Conservation (phyloP, 2,888 invertebrate genomes). For the Mesoligia furuncula region DNA sequence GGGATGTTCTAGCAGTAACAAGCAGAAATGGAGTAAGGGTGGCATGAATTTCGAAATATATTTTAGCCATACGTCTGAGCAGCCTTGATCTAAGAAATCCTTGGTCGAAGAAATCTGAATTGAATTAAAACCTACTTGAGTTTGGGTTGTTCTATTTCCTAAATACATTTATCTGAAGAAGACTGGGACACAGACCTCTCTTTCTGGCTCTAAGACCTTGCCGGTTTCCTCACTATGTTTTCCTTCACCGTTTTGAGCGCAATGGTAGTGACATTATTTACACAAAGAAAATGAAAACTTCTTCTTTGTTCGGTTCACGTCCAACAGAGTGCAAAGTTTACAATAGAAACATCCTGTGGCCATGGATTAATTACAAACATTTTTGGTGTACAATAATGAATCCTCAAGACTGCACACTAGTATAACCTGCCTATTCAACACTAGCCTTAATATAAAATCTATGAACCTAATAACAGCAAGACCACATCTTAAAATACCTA, state of each 20-base stretch:
- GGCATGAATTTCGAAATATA: background rate
- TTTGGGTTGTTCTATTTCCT: too few species aligned
- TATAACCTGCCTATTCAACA: background rate
- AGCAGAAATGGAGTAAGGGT: too few species aligned
- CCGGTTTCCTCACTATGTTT: too few species aligned
- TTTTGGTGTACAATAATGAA: background rate
- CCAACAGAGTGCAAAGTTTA: too few species aligned
- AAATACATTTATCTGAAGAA: background rate
- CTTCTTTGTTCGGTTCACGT: too few species aligned
- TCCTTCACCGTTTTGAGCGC: too few species aligned
- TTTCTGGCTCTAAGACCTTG: too few species aligned
- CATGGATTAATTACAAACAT: background rate
- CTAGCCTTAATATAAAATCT: background rate
- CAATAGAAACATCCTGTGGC: background rate
- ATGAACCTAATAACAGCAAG: background rate
- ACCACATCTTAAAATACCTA: constrained; percentile 13
- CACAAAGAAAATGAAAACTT: too few species aligned
- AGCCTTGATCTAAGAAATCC: too few species aligned
- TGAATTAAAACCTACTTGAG: background rate
- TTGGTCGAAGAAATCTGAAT: background rate
- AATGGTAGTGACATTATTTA: too few species aligned
- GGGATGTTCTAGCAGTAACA: background rate
- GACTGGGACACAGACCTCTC: too few species aligned
- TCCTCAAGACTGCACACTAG: background rate
- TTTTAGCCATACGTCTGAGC: background rate